Percentiles rank a stretch among this genome's conserved stretches.
Conservation (phyloP, 1,140 invertebrate genomes). For the Papilio machaon region DNA sequence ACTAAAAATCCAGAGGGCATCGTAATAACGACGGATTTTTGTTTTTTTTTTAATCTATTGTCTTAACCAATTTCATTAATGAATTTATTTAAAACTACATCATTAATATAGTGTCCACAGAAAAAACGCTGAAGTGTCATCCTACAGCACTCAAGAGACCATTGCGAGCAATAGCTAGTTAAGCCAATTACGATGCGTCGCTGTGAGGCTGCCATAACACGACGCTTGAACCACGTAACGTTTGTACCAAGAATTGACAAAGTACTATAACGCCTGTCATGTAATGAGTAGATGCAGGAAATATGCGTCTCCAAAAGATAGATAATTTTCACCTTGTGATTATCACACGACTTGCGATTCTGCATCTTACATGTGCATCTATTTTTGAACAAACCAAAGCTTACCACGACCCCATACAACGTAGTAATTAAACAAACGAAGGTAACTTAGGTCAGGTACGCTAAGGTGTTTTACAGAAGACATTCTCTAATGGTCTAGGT, state of each 20-base stretch:
- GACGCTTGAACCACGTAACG: background rate
- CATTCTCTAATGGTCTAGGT: too few species aligned
- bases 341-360: too few species aligned
- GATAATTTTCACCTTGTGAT: too few species aligned
- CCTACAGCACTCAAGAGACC: background rate
- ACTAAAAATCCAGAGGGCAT: too few species aligned
- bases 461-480: too few species aligned
- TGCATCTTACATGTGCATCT: too few species aligned
- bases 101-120: background rate
- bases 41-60: background rate
- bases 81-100: background rate
- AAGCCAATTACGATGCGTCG: conserved; percentile 30
- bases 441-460: too few species aligned
- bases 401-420: too few species aligned
- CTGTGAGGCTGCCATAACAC: conserved; percentile 18
- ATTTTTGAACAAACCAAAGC: too few species aligned
- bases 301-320: background rate
- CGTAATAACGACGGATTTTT: too few species aligned
- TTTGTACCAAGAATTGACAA: background rate
- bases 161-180: conserved; percentile 21
- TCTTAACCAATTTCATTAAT: background rate
- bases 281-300: background rate
- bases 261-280: background rate
- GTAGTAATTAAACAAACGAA: too few species aligned
- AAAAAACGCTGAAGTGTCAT: background rate